phyloP scores from a whole-genome alignment of 2,888 invertebrate species.

The Julus scandinavius region DNA sequence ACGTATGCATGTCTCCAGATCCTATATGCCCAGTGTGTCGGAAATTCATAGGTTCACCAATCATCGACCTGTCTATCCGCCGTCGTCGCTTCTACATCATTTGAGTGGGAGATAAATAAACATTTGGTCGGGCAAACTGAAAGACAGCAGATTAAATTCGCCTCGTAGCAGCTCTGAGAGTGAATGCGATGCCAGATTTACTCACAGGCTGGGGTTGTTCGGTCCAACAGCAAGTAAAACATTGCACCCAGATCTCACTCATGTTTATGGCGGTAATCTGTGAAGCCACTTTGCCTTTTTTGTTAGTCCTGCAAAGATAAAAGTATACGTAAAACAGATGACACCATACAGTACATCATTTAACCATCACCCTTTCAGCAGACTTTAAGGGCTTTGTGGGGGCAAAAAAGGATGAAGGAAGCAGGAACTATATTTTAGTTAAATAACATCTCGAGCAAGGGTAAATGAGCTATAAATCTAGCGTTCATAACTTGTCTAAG shows the following conservation, averaged over 20 bases:
- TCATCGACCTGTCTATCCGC: slow-evolving; percentile 83
- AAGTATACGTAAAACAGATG: neutral
- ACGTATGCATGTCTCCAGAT: slow-evolving; percentile 83
- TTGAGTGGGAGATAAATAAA: slow-evolving; percentile 13
- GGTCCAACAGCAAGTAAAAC: slow-evolving; percentile 90
- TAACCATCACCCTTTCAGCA: neutral
- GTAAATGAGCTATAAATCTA: slow-evolving; percentile 11
- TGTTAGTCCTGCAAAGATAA: neutral
- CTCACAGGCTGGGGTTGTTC: slow-evolving; percentile 74
- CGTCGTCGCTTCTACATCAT: slow-evolving; percentile 62
- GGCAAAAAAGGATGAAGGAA: neutral
- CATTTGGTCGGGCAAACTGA: neutral
- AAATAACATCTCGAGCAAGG: neutral
- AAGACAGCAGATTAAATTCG: neutral
- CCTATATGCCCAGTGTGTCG: slow-evolving; percentile 93
- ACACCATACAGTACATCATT: neutral
- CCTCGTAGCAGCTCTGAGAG: neutral
- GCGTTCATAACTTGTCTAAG: neutral
- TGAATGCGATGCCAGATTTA: neutral
- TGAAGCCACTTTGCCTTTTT: slow-evolving; percentile 39
- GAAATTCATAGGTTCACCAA: slow-evolving; percentile 94
- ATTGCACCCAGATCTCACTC: slow-evolving; percentile 86
- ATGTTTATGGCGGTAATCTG: slow-evolving; percentile 48
- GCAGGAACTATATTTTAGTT: neutral
- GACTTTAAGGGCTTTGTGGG: neutral